Conservation (phyloP, 2,113 vertebrate genomes). For the Myotis brandtii region DNA sequence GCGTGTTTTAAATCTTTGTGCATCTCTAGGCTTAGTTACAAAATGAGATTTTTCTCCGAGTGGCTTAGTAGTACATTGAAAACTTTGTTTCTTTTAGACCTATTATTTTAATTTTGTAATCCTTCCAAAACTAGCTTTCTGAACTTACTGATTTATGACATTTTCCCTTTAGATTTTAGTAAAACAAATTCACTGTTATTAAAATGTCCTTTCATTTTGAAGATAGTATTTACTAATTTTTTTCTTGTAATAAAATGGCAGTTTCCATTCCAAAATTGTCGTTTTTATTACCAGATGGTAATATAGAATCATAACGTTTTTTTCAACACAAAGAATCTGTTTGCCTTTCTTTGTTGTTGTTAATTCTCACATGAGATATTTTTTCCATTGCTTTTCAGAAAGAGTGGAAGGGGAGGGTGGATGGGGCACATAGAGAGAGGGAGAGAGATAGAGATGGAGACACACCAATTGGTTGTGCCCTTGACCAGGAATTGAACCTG, state of each 20-base stretch:
- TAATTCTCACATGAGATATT: too few relatives aligned
- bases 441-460: too few relatives aligned
- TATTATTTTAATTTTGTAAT: constrained; percentile 40
- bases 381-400: too few relatives aligned
- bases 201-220: constrained; percentile 16
- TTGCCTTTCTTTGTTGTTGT: not conserved
- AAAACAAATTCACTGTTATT: not conserved
- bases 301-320: constrained; percentile 19
- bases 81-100: not conserved
- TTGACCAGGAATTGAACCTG: too few relatives aligned
- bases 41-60: constrained; percentile 30
- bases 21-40: not conserved
- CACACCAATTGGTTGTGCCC: too few relatives aligned
- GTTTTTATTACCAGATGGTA: constrained; percentile 42
- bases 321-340: not conserved
- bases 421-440: too few relatives aligned
- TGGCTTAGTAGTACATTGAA: not conserved
- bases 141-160: constrained; percentile 39
- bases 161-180: constrained; percentile 29
- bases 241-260: constrained; percentile 19
- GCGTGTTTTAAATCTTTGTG: constrained; percentile 14
- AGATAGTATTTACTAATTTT: constrained; percentile 19
- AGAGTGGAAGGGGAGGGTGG: too few relatives aligned
- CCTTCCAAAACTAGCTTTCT: constrained; percentile 25
- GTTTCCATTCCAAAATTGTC: not conserved